Conservation (phyloP, 2,888 invertebrate species). For the Drosophila bunnanda region DNA sequence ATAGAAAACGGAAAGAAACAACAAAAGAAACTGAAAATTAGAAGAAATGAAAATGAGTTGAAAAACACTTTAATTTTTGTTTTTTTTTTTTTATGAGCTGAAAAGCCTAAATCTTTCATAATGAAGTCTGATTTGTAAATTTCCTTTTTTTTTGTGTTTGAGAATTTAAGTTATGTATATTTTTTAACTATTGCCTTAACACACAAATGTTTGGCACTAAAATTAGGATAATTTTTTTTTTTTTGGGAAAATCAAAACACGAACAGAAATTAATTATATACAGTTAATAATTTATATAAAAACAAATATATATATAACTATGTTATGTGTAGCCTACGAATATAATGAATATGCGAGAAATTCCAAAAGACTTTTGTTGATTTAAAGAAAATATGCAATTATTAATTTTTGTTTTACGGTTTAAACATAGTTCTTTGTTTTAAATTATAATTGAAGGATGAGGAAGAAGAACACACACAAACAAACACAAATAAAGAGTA, state of each 20-base stretch:
- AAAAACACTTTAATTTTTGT: background rate
- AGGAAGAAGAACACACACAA: conserved; percentile 6
- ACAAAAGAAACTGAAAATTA: background rate
- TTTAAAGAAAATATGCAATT: conserved; percentile 40
- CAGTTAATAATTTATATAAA: conserved; percentile 38
- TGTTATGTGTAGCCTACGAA: conserved; percentile 52
- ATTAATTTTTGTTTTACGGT: conserved; percentile 36
- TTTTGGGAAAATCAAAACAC: conserved; percentile 6
- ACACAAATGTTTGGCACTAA: conserved; percentile 6
- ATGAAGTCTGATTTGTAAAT: conserved; percentile 36
- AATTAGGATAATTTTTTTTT: conserved; percentile 10
- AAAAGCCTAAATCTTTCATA: conserved; percentile 10
- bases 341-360: conserved; percentile 63
- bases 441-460: conserved; percentile 39
- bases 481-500: conserved; percentile 40
- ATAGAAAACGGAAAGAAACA: conserved; percentile 1
- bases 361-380: conserved; percentile 63
- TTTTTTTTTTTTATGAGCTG: background rate
- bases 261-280: conserved; percentile 20
- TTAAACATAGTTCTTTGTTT: conserved; percentile 40
- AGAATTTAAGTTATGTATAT: conserved; percentile 22
- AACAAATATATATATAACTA: conserved; percentile 13
- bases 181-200: conserved; percentile 13
- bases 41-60: conserved; percentile 2
- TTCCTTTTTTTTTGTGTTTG: conserved; percentile 28